Percentiles rank a stretch among this genome's conserved stretches.
phyloP scores from a whole-genome alignment of 2,888 invertebrate species.

The Pyrochroa serraticornis region DNA sequence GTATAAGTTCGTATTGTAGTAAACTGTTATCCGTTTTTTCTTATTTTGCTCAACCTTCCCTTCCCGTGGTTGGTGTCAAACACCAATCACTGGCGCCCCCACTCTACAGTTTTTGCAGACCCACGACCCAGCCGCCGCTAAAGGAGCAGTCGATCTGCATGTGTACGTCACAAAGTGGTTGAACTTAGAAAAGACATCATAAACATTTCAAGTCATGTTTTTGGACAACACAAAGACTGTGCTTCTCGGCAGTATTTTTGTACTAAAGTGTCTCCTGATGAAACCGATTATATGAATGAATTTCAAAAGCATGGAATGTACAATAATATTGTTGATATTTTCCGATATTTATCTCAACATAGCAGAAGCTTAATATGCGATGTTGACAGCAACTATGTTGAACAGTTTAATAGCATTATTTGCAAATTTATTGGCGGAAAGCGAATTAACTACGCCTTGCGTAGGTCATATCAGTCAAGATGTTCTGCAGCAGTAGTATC shows the following conservation, averaged over 20 bases:
- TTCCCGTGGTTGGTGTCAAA: too few relatives aligned
- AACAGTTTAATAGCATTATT: slow-evolving; percentile 3
- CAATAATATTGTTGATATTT: background rate
- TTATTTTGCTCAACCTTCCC: too few relatives aligned
- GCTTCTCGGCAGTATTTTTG: background rate
- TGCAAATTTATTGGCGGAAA: slow-evolving; percentile 3
- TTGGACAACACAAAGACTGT: slow-evolving; percentile 8
- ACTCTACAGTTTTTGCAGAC: too few relatives aligned
- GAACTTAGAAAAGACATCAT: slow-evolving; percentile 1
- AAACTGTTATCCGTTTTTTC: too few relatives aligned
- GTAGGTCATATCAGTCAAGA: slow-evolving; percentile 9
- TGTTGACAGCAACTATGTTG: slow-evolving; percentile 1
- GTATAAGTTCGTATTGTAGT: too few relatives aligned
- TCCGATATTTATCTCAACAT: background rate
- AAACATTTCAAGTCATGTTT: background rate
- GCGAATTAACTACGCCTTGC: background rate
- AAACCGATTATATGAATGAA: too few relatives aligned
- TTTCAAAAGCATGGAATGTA: background rate
- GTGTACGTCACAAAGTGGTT: too few relatives aligned
- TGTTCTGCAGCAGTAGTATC: slow-evolving; percentile 6
- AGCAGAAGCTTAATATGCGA: background rate
- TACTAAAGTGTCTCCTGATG: too few relatives aligned
- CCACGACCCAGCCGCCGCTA: too few relatives aligned
- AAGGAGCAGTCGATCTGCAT: too few relatives aligned
- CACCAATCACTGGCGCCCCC: too few relatives aligned